Evolutionary conservation across 2,888 invertebrate genomes (phyloP).

Genomic region (Melipona bicolor): DNA sequence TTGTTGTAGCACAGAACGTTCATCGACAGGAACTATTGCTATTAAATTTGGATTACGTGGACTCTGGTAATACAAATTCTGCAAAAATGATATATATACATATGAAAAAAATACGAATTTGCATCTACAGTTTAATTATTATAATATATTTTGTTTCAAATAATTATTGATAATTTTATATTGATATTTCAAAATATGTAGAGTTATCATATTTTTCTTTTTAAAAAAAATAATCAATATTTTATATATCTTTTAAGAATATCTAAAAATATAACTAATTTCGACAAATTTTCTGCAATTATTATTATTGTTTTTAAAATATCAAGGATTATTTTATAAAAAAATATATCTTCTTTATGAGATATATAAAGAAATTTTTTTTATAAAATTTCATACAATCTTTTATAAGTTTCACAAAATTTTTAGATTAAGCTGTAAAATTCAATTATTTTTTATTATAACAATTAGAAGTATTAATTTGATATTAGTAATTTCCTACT

Average conservation of each 20-base stretch:
- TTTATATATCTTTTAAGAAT: neutral
- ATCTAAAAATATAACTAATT: neutral
- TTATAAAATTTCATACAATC: neutral
- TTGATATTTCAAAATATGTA: neutral
- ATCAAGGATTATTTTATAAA: neutral
- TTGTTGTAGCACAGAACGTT: conserved; percentile 71
- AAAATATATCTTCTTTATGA: neutral
- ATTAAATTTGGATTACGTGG: conserved; percentile 85
- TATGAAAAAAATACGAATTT: too few species aligned
- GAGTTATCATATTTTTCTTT: neutral
- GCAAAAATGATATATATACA: conserved; percentile 35
- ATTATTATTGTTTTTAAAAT: neutral
- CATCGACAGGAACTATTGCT: conserved; percentile 84
- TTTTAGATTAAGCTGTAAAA: neutral
- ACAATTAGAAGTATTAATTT: neutral
- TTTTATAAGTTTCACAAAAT: neutral
- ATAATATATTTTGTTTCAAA: neutral
- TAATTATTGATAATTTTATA: neutral
- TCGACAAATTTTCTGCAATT: neutral
- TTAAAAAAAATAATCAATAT: neutral
- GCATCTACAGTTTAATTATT: too few species aligned
- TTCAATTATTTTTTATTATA: neutral
- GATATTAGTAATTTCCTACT: neutral
- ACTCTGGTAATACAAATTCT: conserved; percentile 78
- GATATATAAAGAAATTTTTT: neutral